These are phyloP conservation scores for Acholoe squamosa DNA, from an alignment of 2,888 invertebrate genomes.

Conservation along the genomic window DNA sequence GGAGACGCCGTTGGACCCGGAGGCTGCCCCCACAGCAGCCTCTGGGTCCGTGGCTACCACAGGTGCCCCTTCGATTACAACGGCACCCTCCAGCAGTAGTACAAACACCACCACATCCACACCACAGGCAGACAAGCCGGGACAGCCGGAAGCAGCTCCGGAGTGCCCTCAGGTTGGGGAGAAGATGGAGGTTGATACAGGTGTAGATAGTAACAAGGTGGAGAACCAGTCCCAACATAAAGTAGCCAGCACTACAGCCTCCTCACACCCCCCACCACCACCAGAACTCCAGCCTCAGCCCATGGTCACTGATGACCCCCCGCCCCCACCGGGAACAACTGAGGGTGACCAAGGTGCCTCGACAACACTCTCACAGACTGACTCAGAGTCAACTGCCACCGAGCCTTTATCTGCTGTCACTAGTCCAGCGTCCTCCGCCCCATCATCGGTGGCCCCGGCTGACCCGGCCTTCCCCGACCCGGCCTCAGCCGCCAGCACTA, in stretches of 20 bases:
- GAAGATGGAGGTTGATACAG: neutral
- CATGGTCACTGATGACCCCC: slow-evolving; percentile 43
- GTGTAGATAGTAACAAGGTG: too few relatives aligned
- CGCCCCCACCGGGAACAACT: slow-evolving; percentile 12
- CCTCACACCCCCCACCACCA: neutral
- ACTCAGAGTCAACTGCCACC: slow-evolving; percentile 47
- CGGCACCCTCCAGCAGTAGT: neutral
- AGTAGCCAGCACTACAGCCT: neutral
- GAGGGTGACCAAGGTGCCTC: too few relatives aligned
- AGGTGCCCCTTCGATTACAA: neutral
- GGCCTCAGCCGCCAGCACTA: neutral
- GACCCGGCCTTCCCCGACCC: neutral
- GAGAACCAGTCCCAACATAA: neutral
- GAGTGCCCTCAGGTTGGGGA: neutral
- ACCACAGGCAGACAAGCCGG: neutral
- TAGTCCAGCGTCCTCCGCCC: slow-evolving; percentile 28
- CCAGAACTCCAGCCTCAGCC: slow-evolving; percentile 42
- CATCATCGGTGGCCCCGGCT: slow-evolving; percentile 42
- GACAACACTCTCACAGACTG: neutral
- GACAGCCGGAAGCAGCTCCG: neutral
- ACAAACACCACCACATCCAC: neutral
- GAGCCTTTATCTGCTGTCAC: slow-evolving; percentile 45
- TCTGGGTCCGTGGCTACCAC: neutral
- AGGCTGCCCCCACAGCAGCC: slow-evolving; percentile 34
- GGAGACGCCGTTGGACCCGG: neutral